These are phyloP conservation scores for Clanis bilineata DNA, from an alignment of 2,888 invertebrate species.

Conservation along the genomic window DNA sequence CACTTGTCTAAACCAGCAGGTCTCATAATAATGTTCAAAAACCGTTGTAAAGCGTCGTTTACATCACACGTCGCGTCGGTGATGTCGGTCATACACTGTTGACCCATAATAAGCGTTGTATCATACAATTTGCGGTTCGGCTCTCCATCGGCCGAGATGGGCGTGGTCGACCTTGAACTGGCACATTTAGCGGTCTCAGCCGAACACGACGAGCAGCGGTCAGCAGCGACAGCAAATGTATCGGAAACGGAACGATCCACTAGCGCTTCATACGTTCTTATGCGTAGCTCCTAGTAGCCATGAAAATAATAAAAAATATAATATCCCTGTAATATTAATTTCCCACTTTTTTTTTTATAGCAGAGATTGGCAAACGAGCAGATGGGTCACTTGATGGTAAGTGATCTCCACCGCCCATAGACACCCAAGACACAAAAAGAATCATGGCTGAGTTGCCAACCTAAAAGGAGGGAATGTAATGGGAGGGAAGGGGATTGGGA, in stretches of 20 bases:
- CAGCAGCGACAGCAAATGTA: neutral
- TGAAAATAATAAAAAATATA: neutral
- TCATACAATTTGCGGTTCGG: constrained; percentile 1
- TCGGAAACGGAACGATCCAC: neutral
- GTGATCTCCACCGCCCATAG: too few relatives aligned
- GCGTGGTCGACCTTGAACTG: constrained; percentile 8
- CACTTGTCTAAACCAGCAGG: too few relatives aligned
- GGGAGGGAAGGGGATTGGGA: too few relatives aligned
- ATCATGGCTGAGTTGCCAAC: too few relatives aligned
- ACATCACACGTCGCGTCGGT: neutral
- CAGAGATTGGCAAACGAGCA: too few relatives aligned
- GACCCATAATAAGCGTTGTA: neutral
- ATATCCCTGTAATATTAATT: too few relatives aligned
- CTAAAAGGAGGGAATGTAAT: too few relatives aligned
- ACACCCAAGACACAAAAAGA: too few relatives aligned
- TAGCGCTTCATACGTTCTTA: neutral
- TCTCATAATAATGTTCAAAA: neutral
- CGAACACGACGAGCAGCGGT: neutral
- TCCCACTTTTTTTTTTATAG: too few relatives aligned
- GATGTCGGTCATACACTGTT: neutral
- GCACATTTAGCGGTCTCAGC: constrained; percentile 6
- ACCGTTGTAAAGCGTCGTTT: neutral
- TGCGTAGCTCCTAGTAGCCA: neutral
- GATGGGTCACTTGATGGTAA: too few relatives aligned
- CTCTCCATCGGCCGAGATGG: neutral